Evolutionary conservation across 2,113 vertebrate species (phyloP), one percentile per base, ranked within the genome.

Genomic region (Anas platyrhynchos): DNA sequence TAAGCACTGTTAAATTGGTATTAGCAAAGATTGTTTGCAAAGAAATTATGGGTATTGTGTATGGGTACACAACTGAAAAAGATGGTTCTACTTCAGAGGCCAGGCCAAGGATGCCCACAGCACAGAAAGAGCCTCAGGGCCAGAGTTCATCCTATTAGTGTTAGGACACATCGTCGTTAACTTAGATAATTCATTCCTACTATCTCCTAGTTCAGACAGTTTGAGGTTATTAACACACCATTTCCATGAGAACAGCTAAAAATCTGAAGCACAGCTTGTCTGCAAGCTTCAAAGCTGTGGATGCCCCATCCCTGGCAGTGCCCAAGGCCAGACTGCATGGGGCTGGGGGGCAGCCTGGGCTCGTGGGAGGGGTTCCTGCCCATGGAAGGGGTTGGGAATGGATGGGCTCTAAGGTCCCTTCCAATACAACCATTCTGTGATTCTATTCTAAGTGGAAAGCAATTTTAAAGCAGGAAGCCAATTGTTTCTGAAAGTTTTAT

Each of bases 71-170:
- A 21, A 13, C 11, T 17, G n/a, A 9, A 59, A 50, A n/a, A 52
- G 48, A 11, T 1, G 34, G 18, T 41, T 52, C 32, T 52, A 5
- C 26, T 55, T 23, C 83, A 46, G 54, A 38, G 31, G 26, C 26
- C 48, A 5, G 15, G 56, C 26, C n/a, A 50, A 26, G 31, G 0
- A 36, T 5, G 36, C 62, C 68, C 43, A 1, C 11, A 18, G 12
- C 2, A 12, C 54, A 10, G 16, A 41, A 29, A 29, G 7, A 43
- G 13, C 10, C 65, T 36, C 16, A 27, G 67, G 50, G 18, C 26
- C 46, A 31, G 1, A 2, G 52, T 0, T 41, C 67, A 55, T 32
- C 4, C 7, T 31, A 29, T 23, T 52, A 12, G 26, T 11, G 10
- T 62, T 15, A 38, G 16, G 44, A 31, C 26, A 63, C 2, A 9